Percentiles rank a stretch among this genome's conserved stretches.
These are phyloP conservation scores for Montipora capricornis DNA, from an alignment of 64 coral and sea anemone genomes.

Conservation along the genomic window DNA sequence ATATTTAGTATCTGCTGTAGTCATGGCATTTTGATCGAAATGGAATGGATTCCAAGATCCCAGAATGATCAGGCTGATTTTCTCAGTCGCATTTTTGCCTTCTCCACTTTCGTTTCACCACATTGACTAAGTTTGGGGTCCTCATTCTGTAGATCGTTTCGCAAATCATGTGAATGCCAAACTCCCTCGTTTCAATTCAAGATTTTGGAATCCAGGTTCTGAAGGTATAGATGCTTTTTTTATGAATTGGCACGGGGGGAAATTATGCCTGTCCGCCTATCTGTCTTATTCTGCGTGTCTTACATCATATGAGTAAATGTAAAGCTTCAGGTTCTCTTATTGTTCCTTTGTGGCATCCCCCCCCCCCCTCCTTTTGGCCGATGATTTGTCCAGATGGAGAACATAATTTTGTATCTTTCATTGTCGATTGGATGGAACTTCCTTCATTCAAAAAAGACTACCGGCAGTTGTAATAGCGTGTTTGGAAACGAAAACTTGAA, in stretches of 20 bases:
- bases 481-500: constrained; percentile 22
- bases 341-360: constrained; percentile 46
- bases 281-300: constrained; percentile 27
- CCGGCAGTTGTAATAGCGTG: constrained; percentile 14
- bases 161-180: constrained; percentile 29
- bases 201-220: background rate
- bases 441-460: background rate
- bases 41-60: constrained; percentile 70
- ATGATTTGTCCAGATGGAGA: constrained; percentile 6
- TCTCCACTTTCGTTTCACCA: background rate
- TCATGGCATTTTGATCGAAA: constrained; percentile 45
- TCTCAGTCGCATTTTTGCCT: constrained; percentile 10
- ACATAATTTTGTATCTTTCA: constrained; percentile 9
- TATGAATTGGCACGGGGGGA: too few species aligned
- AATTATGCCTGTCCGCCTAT: constrained; percentile 19
- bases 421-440: constrained; percentile 22
- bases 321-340: constrained; percentile 32
- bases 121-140: constrained; percentile 25
- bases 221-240: background rate
- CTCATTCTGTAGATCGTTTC: constrained; percentile 19
- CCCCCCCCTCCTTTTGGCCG: constrained; percentile 28
- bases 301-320: constrained; percentile 37
- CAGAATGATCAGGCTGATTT: constrained; percentile 56
- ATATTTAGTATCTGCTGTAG: constrained; percentile 48
- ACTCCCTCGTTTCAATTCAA: constrained; percentile 23